phyloP scores from a whole-genome alignment of 2,797 vertebrate species.

The Pangasius macronema region DNA sequence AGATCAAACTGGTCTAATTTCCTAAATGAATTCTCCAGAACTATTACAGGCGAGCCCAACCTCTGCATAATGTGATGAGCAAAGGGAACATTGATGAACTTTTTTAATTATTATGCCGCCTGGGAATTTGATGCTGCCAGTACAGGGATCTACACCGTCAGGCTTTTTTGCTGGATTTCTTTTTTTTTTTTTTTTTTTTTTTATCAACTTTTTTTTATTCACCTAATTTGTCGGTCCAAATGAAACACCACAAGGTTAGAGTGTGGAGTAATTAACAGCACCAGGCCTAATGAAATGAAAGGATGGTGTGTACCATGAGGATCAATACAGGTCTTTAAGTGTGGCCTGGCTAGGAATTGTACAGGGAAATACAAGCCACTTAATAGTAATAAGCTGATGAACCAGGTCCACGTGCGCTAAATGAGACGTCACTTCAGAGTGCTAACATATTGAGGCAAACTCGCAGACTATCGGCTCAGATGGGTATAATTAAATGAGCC shows the following conservation, averaged over 20 bases:
- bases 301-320: constrained; percentile 75
- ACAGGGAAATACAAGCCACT: constrained; percentile 79
- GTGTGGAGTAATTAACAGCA: constrained; percentile 89
- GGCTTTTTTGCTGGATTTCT: constrained; percentile 60
- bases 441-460: constrained; percentile 32
- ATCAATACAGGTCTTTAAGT: constrained; percentile 82
- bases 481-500: constrained; percentile 17
- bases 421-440: constrained; percentile 66
- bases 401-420: constrained; percentile 73
- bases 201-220: constrained; percentile 69
- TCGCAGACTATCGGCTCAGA: constrained; percentile 37
- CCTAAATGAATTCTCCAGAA: constrained; percentile 72
- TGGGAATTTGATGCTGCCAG: constrained; percentile 70
- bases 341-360: constrained; percentile 67
- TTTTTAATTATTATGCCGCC: constrained; percentile 75
- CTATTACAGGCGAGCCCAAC: constrained; percentile 71
- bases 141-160: constrained; percentile 58
- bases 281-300: constrained; percentile 83
- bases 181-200: constrained; percentile 71
- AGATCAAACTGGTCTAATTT: constrained; percentile 66
- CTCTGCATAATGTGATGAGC: constrained; percentile 77
- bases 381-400: constrained; percentile 81
- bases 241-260: constrained; percentile 90
- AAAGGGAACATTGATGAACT: constrained; percentile 72
- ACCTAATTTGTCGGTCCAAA: constrained; percentile 89